These are phyloP conservation scores for Phania funesta DNA, from an alignment of 2,888 invertebrate genomes.

Conservation along the genomic window DNA sequence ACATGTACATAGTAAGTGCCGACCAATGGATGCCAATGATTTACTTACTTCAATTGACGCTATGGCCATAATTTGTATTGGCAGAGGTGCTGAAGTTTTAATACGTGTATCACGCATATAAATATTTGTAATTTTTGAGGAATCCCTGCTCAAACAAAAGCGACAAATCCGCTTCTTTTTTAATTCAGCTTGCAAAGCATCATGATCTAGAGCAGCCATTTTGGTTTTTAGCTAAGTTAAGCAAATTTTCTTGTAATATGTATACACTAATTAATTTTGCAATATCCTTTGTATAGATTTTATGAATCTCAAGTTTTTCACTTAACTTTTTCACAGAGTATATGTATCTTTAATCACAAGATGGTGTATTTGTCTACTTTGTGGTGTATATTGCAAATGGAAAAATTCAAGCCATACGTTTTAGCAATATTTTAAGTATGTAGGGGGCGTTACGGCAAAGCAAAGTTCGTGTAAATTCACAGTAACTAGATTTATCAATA, in stretches of 20 bases:
- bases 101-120: slow-evolving; percentile 82
- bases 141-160: slow-evolving; percentile 86
- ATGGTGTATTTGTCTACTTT: slow-evolving; percentile 60
- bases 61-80: slow-evolving; percentile 89
- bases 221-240: not conserved
- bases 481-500: too few species aligned
- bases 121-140: slow-evolving; percentile 84
- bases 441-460: not conserved
- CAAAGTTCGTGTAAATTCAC: too few species aligned
- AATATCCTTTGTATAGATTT: not conserved
- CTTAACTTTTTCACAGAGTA: not conserved
- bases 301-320: not conserved
- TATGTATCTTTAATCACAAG: slow-evolving; percentile 2
- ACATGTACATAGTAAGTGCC: too few species aligned
- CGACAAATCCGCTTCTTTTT: slow-evolving; percentile 86
- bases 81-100: slow-evolving; percentile 84
- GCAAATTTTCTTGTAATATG: not conserved
- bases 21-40: too few species aligned
- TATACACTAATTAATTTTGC: not conserved
- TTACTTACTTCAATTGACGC: slow-evolving; percentile 88
- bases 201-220: slow-evolving; percentile 36
- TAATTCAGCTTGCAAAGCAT: slow-evolving; percentile 77
- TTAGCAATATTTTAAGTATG: not conserved
- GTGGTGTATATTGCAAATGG: slow-evolving; percentile 10
- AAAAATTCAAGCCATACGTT: slow-evolving; percentile 51